These are phyloP conservation scores for Gerris lacustris DNA, from an alignment of 2,888 invertebrate species.

Conservation along the genomic window DNA sequence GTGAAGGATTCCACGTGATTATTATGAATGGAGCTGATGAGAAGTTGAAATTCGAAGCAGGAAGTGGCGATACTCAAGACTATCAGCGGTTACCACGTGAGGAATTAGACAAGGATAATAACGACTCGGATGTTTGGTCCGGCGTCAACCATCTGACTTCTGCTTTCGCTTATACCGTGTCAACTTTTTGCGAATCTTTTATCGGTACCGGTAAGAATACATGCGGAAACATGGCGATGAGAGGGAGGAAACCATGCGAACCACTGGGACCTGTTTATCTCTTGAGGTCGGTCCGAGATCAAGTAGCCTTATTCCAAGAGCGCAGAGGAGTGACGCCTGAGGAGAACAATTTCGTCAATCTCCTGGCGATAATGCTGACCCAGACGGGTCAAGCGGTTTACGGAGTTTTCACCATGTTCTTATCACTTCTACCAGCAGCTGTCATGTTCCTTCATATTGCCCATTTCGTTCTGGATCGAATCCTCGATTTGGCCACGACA, in stretches of 20 bases:
- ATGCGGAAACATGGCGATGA: background rate
- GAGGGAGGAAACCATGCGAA: slow-evolving; percentile 16
- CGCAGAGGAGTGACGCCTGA: slow-evolving; percentile 23
- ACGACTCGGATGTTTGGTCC: background rate
- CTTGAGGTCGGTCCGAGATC: slow-evolving; percentile 23
- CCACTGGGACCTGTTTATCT: slow-evolving; percentile 23
- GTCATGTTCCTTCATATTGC: slow-evolving; percentile 23
- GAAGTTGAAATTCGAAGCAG: no score
- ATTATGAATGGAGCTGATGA: no score
- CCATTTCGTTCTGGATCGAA: slow-evolving; percentile 23
- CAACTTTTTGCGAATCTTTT: background rate
- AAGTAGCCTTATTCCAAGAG: slow-evolving; percentile 24
- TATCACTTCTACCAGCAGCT: slow-evolving; percentile 22
- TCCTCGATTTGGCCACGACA: slow-evolving; percentile 23
- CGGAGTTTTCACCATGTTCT: slow-evolving; percentile 26
- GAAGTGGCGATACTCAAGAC: no score
- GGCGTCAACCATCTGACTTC: background rate
- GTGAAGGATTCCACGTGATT: no score
- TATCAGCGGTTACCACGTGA: no score
- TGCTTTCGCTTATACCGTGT: background rate
- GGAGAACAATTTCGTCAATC: slow-evolving; percentile 25
- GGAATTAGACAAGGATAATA: no score
- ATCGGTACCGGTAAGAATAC: background rate
- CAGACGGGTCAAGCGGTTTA: slow-evolving; percentile 26
- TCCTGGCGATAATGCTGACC: slow-evolving; percentile 22